Base-by-base conservation (phyloP, 2,113 vertebrate genomes). In the Petroica traversi region DNA sequence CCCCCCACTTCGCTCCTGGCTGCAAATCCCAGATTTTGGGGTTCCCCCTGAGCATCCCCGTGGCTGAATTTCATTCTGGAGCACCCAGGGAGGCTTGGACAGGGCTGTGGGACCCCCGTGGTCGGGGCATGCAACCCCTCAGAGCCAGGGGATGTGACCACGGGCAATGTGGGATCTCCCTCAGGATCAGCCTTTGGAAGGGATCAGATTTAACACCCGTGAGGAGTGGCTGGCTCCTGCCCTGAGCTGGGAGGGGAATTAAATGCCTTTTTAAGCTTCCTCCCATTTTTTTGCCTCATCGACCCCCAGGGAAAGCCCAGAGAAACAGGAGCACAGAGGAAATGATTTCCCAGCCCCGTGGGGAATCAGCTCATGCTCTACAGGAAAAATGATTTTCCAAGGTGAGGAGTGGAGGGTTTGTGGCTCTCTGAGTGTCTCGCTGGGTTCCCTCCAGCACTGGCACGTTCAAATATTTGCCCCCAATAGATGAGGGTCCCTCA, bases 51-150 rank as follows among this genome's bases (percentile, higher is more conserved):
- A 8, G 62, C 59, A 38, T 9, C 26, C 18, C 34, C 7, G 61
- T 6, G 41, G 72, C 45, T 68, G 24, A 4, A 2, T 57, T 73
- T 73, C 2, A 1, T 9, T 62, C 17, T 2, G 12, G 22, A 6
- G 19, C 17, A n/a, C 11, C 19, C 51, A 3, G 0, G 0, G 36
- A 28, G 63, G 7, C 5, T 52, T 11, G 85, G 26, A 16, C 46
- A 26, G 9, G 3, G 43, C 1, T 0, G 0, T 7, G 38, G 11
- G 25, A 29, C 31, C 12, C 8, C n/a, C 2, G 0, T 2, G 33
- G 12, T 22, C 48, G 0, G 0, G 38, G 33, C 46, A 72, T 0
- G 0, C 38, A 51, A 25, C 14, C 22, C 41, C 62, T 38, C 0
- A 0, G n/a, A 62, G 26, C 0, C 0, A 77, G 59, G 33, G n/a